A percentile compares a stretch with the other conserved stretches of the same genome.
Conservation (phyloP, 2,888 invertebrate genomes). For the Pemphredon lugubris region DNA sequence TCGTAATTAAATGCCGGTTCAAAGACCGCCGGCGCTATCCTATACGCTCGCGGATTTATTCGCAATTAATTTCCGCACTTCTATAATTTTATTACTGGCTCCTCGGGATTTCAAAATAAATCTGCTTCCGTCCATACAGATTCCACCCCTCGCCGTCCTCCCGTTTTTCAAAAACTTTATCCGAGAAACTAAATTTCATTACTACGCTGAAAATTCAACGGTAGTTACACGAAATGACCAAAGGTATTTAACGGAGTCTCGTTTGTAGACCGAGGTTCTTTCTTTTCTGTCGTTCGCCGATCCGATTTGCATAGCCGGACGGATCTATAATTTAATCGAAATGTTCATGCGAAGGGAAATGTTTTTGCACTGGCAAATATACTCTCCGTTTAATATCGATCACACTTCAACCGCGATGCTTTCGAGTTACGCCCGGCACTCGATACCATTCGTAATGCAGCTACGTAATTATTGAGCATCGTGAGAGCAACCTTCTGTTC, state of each 20-base stretch:
- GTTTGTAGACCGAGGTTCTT: too few species aligned
- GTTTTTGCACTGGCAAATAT: neutral
- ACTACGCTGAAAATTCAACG: too few species aligned
- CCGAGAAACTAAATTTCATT: too few species aligned
- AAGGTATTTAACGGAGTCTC: too few species aligned
- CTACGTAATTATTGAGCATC: constrained; percentile 17
- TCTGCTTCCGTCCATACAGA: neutral
- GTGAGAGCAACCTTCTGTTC: neutral
- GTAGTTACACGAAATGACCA: too few species aligned
- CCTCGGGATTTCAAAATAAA: neutral
- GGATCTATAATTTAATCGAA: neutral
- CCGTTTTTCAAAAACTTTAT: too few species aligned
- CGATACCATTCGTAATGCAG: neutral
- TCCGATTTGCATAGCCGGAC: too few species aligned
- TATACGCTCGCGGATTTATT: constrained; percentile 28
- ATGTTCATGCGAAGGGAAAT: neutral
- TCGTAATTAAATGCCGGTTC: constrained; percentile 53
- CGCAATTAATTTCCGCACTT: constrained; percentile 48
- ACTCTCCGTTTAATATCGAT: neutral
- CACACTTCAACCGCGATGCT: neutral
- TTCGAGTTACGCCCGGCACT: neutral
- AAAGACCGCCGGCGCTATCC: constrained; percentile 24
- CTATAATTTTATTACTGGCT: constrained; percentile 20
- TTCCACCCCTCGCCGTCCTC: neutral
- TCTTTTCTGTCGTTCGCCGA: too few species aligned